Base-by-base conservation (phyloP, 2,888 invertebrate genomes). In the Gastracanthus pulcherrimus region DNA sequence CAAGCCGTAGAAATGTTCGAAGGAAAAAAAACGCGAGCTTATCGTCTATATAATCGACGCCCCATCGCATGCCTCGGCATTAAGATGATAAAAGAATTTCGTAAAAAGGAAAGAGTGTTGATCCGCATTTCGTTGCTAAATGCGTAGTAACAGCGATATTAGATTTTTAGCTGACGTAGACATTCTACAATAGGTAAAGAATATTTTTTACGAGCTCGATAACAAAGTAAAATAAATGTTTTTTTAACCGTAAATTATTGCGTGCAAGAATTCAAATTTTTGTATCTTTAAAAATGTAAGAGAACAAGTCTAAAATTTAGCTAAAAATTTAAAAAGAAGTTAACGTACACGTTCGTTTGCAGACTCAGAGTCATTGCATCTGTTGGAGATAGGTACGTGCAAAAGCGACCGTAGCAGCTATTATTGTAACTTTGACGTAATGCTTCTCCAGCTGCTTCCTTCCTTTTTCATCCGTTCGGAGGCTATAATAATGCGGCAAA, bases 21-120 rank as follows among this genome's bases (percentile, higher is more conserved):
- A n/a, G 62, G 19, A 34, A 60, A 71, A 74, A 74, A 74, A 45
- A 23, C 26, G 5, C 5, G 31, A 34, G 31, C 26, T n/a, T n/a
- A n/a, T n/a, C 31, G 62, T 45, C 45, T 23, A 19, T 62, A 29
- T 16, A 62, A 48, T 34, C 23, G 34, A 34, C 48, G 51, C 26
- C 26, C 26, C 75, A 36, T 51, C 64, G 48, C 26, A 23, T 41
- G 48, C n/a, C n/a, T n/a, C n/a, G n/a, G n/a, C n/a, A n/a, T n/a
- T 48, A 41, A 29, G 58, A 76, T 76, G n/a, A n/a, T n/a, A n/a
- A 67, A 76, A 38, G 23, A 41, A 58, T 58, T 67, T 76, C 19
- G 41, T 58, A 23, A 67, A 67, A 67, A 67, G 67, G 16, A 13
- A 45, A 45, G 38, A 23, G n/a, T 23, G 36, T 66, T 45, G 64